Evolutionary conservation across 2,888 invertebrate genomes (phyloP).

Genomic region (Apantesis nais): DNA sequence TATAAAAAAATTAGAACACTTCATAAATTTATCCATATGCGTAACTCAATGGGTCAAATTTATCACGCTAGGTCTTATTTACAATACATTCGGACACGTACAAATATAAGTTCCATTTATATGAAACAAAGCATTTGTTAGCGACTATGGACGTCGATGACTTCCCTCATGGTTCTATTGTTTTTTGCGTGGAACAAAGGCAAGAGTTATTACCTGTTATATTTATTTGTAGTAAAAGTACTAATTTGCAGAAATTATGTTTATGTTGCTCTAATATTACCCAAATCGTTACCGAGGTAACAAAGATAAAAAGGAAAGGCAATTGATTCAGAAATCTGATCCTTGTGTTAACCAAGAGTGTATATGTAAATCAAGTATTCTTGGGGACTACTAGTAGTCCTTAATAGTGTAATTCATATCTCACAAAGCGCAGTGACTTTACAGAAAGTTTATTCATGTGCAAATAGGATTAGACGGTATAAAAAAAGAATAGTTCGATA

Average conservation of each 20-base stretch:
- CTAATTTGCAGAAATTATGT: not conserved
- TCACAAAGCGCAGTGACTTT: too few species aligned
- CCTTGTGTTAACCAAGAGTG: too few species aligned
- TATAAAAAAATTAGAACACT: too few species aligned
- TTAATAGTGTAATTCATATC: too few species aligned
- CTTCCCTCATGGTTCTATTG: constrained; percentile 11
- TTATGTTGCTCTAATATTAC: not conserved
- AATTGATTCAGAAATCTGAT: too few species aligned
- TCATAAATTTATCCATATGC: too few species aligned
- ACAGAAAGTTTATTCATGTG: too few species aligned
- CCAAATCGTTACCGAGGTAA: not conserved
- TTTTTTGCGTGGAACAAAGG: constrained; percentile 5
- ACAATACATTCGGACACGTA: not conserved
- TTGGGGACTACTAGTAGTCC: too few species aligned
- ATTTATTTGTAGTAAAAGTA: not conserved
- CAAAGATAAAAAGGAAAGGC: too few species aligned
- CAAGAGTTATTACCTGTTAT: not conserved
- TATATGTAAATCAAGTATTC: too few species aligned
- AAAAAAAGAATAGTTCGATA: too few species aligned
- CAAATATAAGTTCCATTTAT: not conserved
- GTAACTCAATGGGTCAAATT: not conserved
- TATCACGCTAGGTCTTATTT: not conserved
- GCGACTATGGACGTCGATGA: constrained; percentile 3
- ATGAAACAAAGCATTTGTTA: constrained; percentile 14
- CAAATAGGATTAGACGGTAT: too few species aligned